Evolutionary conservation across 2,797 vertebrate species (phyloP).

Genomic region (Bovichtus variegatus): DNA sequence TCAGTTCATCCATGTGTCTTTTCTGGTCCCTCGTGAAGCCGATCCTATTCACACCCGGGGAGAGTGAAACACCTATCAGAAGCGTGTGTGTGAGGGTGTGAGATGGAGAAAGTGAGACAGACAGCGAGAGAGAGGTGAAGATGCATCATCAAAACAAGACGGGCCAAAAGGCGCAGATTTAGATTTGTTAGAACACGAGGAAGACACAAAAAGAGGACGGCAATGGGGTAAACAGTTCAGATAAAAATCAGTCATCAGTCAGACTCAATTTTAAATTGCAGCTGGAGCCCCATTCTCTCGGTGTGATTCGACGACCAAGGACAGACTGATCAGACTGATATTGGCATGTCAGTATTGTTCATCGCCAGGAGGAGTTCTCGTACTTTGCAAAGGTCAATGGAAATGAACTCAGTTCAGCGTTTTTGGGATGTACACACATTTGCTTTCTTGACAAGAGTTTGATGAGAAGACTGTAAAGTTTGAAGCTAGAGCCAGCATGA

Average conservation of each 20-base stretch:
- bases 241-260: too few species aligned
- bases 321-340: background rate
- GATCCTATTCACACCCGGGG: constrained; percentile 63
- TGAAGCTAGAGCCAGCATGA: background rate
- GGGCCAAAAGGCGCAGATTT: background rate
- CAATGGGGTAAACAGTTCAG: background rate
- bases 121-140: background rate
- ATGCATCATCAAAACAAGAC: constrained; percentile 8
- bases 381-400: background rate
- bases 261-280: background rate
- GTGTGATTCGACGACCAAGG: background rate
- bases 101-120: constrained; percentile 31
- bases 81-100: constrained; percentile 40
- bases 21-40: constrained; percentile 33
- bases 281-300: background rate
- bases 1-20: constrained; percentile 10
- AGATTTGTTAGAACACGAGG: background rate
- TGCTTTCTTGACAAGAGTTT: background rate
- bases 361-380: background rate
- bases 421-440: background rate
- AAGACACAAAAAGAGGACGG: background rate
- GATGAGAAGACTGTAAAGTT: background rate
- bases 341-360: background rate
- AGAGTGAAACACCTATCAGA: constrained; percentile 49
- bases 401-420: background rate